Conservation (phyloP, 2,888 invertebrate species). For the Athalia cordata region DNA sequence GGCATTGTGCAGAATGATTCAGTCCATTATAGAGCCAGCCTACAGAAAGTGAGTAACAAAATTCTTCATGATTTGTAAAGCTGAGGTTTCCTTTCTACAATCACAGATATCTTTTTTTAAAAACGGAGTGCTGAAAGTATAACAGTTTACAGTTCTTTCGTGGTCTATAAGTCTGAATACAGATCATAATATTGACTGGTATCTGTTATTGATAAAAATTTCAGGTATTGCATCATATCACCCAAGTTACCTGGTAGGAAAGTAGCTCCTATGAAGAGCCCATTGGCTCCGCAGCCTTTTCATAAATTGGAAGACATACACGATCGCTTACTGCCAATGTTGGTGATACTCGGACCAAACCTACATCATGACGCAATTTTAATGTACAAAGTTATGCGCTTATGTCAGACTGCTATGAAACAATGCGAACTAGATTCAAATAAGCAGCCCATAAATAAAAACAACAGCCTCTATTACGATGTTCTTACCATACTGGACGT, state of each 20-base stretch:
- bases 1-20: conserved; percentile 87
- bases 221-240: conserved; percentile 84
- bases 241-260: conserved; percentile 79
- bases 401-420: conserved; percentile 70
- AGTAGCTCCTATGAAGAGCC: conserved; percentile 74
- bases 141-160: no score
- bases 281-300: conserved; percentile 81
- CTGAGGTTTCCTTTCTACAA: neutral
- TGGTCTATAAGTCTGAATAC: no score
- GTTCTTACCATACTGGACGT: conserved; percentile 91
- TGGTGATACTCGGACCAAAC: conserved; percentile 90
- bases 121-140: neutral
- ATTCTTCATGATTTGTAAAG: neutral
- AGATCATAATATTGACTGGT: neutral
- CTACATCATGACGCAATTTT: conserved; percentile 91
- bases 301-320: conserved; percentile 83
- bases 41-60: conserved; percentile 82
- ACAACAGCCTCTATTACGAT: conserved; percentile 83
- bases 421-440: conserved; percentile 66
- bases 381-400: conserved; percentile 88
- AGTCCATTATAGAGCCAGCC: conserved; percentile 89
- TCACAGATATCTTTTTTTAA: neutral
- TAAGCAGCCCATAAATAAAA: conserved; percentile 65
- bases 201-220: conserved; percentile 55
- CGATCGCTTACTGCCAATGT: conserved; percentile 88